phyloP scores from a whole-genome alignment of 2,113 vertebrate genomes.

The Turnix velox region DNA sequence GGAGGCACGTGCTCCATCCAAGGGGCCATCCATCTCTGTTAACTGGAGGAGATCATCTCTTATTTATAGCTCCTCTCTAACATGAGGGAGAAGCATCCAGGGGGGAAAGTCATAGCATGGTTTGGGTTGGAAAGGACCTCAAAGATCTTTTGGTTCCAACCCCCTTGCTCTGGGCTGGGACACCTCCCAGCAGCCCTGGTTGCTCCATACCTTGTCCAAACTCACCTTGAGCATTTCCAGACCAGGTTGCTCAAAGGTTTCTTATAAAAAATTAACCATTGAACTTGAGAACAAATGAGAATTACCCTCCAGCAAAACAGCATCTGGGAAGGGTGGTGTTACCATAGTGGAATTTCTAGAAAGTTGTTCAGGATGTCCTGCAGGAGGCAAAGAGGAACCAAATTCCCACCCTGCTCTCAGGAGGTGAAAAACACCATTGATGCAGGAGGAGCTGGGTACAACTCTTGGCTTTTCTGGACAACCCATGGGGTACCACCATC shows the following conservation, averaged over 20 bases:
- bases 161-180: no score
- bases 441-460: not conserved
- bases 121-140: no score
- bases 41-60: not conserved
- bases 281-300: not conserved
- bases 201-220: no score
- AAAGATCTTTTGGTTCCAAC: no score
- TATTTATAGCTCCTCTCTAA: not conserved
- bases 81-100: not conserved
- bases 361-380: not conserved
- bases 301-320: not conserved
- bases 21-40: not conserved
- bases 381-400: not conserved
- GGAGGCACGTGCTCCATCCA: not conserved
- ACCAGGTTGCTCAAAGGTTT: no score
- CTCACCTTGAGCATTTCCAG: no score
- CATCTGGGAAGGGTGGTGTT: not conserved
- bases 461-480: not conserved
- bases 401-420: rapidly evolving
- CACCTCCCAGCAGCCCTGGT: no score
- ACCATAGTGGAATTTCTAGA: not conserved
- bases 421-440: rapidly evolving
- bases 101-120: no score
- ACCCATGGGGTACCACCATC: rapidly evolving
- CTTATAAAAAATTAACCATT: not conserved